Evolutionary conservation across 2,797 vertebrate species (phyloP), one percentile per base, ranked within the genome.

Genomic region (Trachurus trachurus): DNA sequence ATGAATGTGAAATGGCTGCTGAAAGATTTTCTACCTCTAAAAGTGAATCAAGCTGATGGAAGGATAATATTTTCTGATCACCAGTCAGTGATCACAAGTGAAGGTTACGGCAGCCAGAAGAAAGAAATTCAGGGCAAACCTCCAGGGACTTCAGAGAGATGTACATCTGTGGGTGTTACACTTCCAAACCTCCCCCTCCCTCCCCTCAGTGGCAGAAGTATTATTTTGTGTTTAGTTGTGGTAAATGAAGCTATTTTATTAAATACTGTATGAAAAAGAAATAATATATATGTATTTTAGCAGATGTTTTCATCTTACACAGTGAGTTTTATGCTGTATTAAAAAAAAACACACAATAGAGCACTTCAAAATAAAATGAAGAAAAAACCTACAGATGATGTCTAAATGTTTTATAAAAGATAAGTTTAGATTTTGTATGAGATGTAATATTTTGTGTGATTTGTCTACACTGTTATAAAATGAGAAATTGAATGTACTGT

Each of bases 401-500:
- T 95, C 87, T 95, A 93, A 94, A 93, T 95, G 94, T 95, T 95
- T 95, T 96, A 94, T 95, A 94, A 95, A 93, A 83, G 53, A 88
- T 82, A 67, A 47, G 81, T 93, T 92, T 93, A 91, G 89, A 93
- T 95, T 95, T 95, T 96, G 93, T 95, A 95, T 91, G 31, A 92
- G 87, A 92, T 88, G 95, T 96, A 92, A 93, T 92, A 94, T 95
- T 94, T 94, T 93, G 88, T 93, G 94, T 93, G 84, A 91, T 89
- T 88, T 92, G 92, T 94, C 89, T 89, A 92, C 82, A 85, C 76
- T 87, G 90, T 91, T 87, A 86, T 78, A 73, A 89, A 84, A 92
- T 80, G 73, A 93, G 80, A 94, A 94, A 89, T 72, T 94, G 93
- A 95, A 95, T 95, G 95, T 96, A 95, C 82, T 92, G 93, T 95